Percentiles rank a stretch among this genome's conserved stretches.
Evolutionary conservation across 2,113 vertebrate species (phyloP).

Genomic region (Otis tarda): DNA sequence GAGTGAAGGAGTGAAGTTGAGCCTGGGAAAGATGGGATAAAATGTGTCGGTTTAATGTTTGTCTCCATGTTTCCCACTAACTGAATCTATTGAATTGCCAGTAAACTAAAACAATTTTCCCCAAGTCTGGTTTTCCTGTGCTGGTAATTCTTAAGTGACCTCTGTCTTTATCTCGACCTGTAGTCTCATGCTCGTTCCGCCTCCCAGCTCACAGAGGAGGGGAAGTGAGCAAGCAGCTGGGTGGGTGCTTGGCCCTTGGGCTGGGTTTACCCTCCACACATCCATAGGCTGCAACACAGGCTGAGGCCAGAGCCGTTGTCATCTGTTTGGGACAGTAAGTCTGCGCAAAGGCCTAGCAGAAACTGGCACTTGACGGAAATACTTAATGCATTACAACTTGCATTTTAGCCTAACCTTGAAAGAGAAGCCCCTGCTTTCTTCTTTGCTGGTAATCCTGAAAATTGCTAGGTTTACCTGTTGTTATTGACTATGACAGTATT

Average conservation of each 20-base stretch:
- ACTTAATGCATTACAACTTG: not conserved
- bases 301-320: not conserved
- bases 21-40: accelerated
- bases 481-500: not conserved
- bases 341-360: not conserved
- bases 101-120: not conserved
- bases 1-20: not conserved
- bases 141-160: not conserved
- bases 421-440: not conserved
- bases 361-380: not conserved
- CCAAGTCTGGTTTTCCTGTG: not conserved
- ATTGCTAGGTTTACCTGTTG: not conserved
- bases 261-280: not conserved
- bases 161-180: not conserved
- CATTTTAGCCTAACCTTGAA: not conserved
- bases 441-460: not conserved
- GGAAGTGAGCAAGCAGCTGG: accelerated
- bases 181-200: not conserved
- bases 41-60: not conserved
- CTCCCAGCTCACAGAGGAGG: not conserved
- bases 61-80: not conserved
- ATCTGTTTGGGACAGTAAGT: not conserved
- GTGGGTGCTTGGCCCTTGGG: too few species aligned
- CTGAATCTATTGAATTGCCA: not conserved
- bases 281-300: not conserved